Evolutionary conservation across 2,797 vertebrate genomes (phyloP), one percentile per base, ranked within the genome.

Genomic region (Fringilla coelebs): DNA sequence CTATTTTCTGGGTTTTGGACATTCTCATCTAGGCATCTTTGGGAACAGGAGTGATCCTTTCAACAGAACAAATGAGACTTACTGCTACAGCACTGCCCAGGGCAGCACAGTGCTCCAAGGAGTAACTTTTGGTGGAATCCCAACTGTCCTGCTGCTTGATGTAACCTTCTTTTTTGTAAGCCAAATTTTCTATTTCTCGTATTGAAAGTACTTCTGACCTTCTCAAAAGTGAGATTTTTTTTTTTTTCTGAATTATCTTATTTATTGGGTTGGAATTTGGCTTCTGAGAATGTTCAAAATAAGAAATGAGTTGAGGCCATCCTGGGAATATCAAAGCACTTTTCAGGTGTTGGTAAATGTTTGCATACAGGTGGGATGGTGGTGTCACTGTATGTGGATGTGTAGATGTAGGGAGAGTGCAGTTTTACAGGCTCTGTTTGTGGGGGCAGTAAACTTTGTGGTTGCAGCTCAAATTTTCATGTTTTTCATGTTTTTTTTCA

Each of bases 101-200:
- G 97, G 98, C 88, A 99, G 97, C 97, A 99, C 98, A 0, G 98
- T 99, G 41, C 98, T 99, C 49, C 98, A 97, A 28, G 98, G 98
- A 10, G 97, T 98, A n/a, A 80, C 95, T 38, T 99, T 99, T 28
- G 99, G 99, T 52, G 99, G 99, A 34, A 96, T 99, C 70, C 99
- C 98, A 11, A 93, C 98, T 3, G 99, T 99, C 40, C 97, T 99
- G 55, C 97, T 99, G 90, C 97, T 99, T 9, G 98, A 99, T 17
- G 99, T 99, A 84, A 45, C 70, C 61, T 98, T 98, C 92, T 99
- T 99, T 88, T 85, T 99, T 97, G 99, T 99, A 97, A 97, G 98
- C 57, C 31, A 13, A 5, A 8, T 89, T 88, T 63, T 78, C n/a
- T 55, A 0, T 68, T 86, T 88, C 61, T 88, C 73, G 3, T 32